phyloP scores from a whole-genome alignment of 2,113 vertebrate species.

The Isurus oxyrinchus region DNA sequence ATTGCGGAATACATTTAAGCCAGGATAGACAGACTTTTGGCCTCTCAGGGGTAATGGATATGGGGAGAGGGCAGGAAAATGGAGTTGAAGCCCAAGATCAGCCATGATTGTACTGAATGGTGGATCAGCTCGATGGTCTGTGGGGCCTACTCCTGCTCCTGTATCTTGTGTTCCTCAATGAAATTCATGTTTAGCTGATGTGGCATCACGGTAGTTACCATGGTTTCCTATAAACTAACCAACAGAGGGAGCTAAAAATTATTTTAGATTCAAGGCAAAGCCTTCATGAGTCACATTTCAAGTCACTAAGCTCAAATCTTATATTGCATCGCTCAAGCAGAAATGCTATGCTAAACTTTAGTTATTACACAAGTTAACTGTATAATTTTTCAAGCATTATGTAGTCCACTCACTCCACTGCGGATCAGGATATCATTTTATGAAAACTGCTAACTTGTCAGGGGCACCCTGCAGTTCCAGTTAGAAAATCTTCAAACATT shows the following conservation, averaged over 20 bases:
- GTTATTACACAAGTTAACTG: background rate
- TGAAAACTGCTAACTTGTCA: background rate
- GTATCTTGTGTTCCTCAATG: background rate
- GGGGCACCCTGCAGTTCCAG: background rate
- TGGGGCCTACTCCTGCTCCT: too few species aligned
- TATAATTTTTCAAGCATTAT: background rate
- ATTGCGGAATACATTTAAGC: background rate
- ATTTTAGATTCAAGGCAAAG: background rate
- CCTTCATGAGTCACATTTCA: background rate
- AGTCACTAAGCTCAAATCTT: background rate
- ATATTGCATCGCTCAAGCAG: background rate
- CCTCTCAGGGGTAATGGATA: too few species aligned
- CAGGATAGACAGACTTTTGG: too few species aligned
- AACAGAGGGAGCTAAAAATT: conserved; percentile 18
- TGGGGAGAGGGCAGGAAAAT: too few species aligned
- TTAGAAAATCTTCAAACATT: background rate
- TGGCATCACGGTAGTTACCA: background rate
- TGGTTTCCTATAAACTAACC: background rate
- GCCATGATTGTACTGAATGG: too few species aligned
- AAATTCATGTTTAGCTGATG: background rate
- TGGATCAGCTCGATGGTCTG: too few species aligned
- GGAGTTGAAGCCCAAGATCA: too few species aligned
- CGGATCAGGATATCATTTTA: background rate
- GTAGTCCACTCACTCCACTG: background rate
- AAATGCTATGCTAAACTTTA: background rate